Evolutionary conservation across 2,888 invertebrate genomes (phyloP), one percentile per base, ranked within the genome.

Genomic region (Mycalesis mineus): DNA sequence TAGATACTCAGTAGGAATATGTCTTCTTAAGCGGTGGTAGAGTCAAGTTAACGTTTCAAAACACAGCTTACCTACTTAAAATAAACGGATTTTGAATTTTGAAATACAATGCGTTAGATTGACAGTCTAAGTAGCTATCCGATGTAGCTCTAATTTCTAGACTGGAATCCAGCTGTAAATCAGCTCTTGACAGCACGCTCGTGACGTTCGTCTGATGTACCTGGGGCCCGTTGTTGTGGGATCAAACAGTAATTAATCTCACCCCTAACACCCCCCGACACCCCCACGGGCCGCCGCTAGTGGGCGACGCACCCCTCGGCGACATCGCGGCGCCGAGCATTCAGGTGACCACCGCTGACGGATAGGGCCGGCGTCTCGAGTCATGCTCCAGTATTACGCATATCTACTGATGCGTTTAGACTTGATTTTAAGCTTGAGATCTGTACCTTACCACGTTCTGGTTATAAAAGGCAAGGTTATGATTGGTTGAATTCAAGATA

Each of bases 241-340:
- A 80, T 81, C 80, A 81, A 82, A 84, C 80, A 79, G 86, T 84
- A 87, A 87, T 87, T 86, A 86, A 87, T 87, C 84, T 82, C 67
- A 57, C 66, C 63, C 63, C 71, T 39, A 22, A 42, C 28, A 11
- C 22, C 33, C 47, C 47, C 47, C 15, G 13, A 29, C 9, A 13
- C 22, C 22, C 22, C 2, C 22, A 22, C n/a, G n/a, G n/a, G n/a
- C 22, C 22, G 22, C 22, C 22, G 45, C 29, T 29, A 31, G 13
- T 55, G 11, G 36, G 36, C 64, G 31, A 41, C 55, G 58, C 51
- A 52, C 63, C 65, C 64, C 66, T 63, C 56, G 64, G 72, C 77
- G 78, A 70, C 81, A 64, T 54, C 49, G 67, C 70, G 81, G 82
- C 80, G 84, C 80, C 82, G 67, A 59, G 62, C 68, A 65, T 65